These are phyloP conservation scores for Anguilla japonica DNA, from an alignment of 2,113 vertebrate genomes.

Conservation along the genomic window DNA sequence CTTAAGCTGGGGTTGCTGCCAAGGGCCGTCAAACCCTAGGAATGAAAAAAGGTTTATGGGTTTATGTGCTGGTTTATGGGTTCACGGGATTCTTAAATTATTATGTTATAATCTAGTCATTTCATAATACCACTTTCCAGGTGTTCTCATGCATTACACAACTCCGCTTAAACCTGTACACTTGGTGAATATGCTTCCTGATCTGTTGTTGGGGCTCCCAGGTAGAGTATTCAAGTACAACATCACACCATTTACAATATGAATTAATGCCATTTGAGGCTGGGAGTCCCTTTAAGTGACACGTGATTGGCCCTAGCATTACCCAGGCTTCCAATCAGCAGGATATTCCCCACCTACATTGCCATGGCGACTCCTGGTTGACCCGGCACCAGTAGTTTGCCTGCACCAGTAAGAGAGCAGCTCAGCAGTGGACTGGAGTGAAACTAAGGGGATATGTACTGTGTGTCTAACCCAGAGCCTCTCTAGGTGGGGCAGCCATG, in stretches of 20 bases:
- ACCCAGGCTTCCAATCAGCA: too few relatives aligned
- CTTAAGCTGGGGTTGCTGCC: slow-evolving; percentile 57
- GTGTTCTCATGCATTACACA: not conserved
- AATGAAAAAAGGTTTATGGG: slow-evolving; percentile 34
- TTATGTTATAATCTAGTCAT: not conserved
- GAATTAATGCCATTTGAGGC: too few relatives aligned
- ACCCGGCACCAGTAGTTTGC: too few relatives aligned
- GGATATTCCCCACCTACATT: too few relatives aligned
- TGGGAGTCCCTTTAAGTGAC: too few relatives aligned
- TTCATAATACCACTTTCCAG: not conserved
- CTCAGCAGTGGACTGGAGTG: not conserved
- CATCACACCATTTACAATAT: too few relatives aligned
- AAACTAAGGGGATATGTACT: not conserved
- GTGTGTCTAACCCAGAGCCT: not conserved
- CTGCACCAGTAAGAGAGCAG: too few relatives aligned
- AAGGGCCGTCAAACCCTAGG: slow-evolving; percentile 70
- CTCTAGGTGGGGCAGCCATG: not conserved
- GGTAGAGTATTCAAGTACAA: too few relatives aligned
- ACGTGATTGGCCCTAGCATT: too few relatives aligned
- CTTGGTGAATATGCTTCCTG: not conserved
- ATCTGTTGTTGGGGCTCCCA: too few relatives aligned
- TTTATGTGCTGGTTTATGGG: not conserved
- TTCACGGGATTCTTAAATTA: not conserved
- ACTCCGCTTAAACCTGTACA: not conserved
- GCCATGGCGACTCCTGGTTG: too few relatives aligned